Base-by-base conservation (phyloP, 2,797 vertebrate species). In the Iguana delicatissima region DNA sequence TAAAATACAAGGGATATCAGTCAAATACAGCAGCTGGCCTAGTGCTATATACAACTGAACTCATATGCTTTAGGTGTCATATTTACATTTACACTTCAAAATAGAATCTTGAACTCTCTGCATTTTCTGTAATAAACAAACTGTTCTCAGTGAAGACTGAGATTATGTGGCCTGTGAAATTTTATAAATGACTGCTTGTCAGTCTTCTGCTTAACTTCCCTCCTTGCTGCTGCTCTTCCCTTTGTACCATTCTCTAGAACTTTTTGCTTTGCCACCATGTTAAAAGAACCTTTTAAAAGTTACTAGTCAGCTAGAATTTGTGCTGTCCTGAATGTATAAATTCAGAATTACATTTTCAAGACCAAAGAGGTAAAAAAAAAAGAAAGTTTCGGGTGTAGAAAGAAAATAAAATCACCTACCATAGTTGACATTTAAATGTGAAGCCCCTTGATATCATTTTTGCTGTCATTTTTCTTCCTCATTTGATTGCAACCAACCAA, bases 1-100 rank as follows among this genome's bases (percentile, higher is more conserved):
- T 85, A 89, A 80, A n/a, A 55, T 79, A 10, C 82, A 89, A 79
- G 22, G 46, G 18, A 79, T n/a, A 72, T 79, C 59, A 89, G n/a
- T 84, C 81, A 84, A 79, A 29, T 22, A 32, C 35, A 35, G 14
- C 82, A 38, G 82, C 59, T 89, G 42, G 42, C 9, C 38, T 14
- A 46, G 13, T 64, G n/a, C 50, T 52, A 14, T 38, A 69, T 67
- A 42, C 42, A 80, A 85, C 12, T 79, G 24, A 89, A 69, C 8
- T 38, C 26, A 55, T 79, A 80, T 55, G 50, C 24, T 52, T 13
- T 50, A 79, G 26, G 57, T 64, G 62, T 55, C 38, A 79, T 89
- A 77, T 84, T 84, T 42, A 62, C n/a, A 79, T 85, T 80, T 64
- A 64, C 32, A 69, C 8, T 55, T 67, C 59, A 85, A 4, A 52